Evolutionary conservation across 53 echinoderm and acorn worm genomes (phyloP), one percentile per base, ranked within the genome.

Genomic region (Pentamera pediparva): DNA sequence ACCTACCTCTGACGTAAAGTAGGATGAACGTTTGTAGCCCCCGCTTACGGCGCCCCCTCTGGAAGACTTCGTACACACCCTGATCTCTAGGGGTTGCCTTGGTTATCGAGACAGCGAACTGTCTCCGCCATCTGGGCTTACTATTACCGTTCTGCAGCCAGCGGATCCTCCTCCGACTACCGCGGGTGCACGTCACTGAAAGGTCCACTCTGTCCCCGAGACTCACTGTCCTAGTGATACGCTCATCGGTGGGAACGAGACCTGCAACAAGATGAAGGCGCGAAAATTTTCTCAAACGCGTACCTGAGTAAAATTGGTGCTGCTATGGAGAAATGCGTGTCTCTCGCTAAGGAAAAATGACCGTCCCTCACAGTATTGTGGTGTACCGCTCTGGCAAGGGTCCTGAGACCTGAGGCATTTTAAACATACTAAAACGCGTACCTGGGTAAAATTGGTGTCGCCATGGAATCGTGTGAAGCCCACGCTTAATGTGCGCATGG

Each of bases 41-140:
- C 8, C 32, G 61, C 17, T 33, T n/a, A 13, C 61, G 61, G 12
- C 61, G 31, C 9, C 61, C 61, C 18, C 61, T 61, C 35, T 61
- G 61, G 35, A 61, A 29, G 19, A 61, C 61, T 32, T 61, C 61
- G 31, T 61, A 61, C 13, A 61, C 4, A 27, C 61, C 61, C 15
- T 28, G 27, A 11, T 61, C 61, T 20, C 20, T 61, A 12, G 35
- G 8, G 3, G 13, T 2, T 32, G n/a, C 61, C 7, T 61, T 20
- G 15, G 13, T 32, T 61, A 61, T 7, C 10, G 20, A 1, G 12
- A 61, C 61, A 28, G 19, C 5, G 13, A 19, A 33, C 34, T 15
- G 4, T 27, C 61, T 35, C 19, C 35, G 32, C 61, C 61, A 61
- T 35, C 8, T 25, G 9, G 61, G 3, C 32, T 33, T 61, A 10